Base-by-base conservation (phyloP, 2,888 invertebrate genomes). In the Drosophila atripex region DNA sequence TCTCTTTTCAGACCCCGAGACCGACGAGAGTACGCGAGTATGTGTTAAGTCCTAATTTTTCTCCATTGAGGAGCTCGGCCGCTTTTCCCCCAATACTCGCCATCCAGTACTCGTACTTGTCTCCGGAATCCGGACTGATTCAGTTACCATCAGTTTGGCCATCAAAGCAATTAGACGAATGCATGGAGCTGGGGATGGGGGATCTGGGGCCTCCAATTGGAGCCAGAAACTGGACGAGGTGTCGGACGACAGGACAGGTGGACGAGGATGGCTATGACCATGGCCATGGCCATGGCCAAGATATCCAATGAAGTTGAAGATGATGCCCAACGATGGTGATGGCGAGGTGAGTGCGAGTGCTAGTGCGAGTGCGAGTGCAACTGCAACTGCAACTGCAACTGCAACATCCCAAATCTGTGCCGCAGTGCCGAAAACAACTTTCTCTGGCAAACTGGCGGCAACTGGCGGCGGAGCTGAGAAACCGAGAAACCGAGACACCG, bases 341-440 rank as follows among this genome's bases (percentile, higher is more conserved):
- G 71, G 51, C 54, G 50, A 41, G 54, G 49, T 30, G 43, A 45
- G n/a, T 46, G 46, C 49, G 28, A 50, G 16, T 58, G 50, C 25
- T 32, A 50, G 14, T 41, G 51, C 43, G 43, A 50, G n/a, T n/a
- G n/a, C n/a, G n/a, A n/a, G n/a, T n/a, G n/a, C n/a, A n/a, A n/a
- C 61, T 68, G 57, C 58, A 35, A 35, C 35, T 23, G 21, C 25
- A 51, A 51, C 23, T 43, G 51, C 43, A 51, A 51, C 61, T 68
- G 68, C 58, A 35, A 35, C 35, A 57, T 57, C 58, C 57, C 69
- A 70, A 70, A 70, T 70, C 69, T 70, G 69, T 70, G 69, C 68
- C 68, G 71, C 71, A 71, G 41, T 32, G 52, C 76, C 80, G 68
- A 77, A 82, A 82, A 83, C 80, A 83, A 86, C 80, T 86, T 82